phyloP scores from a whole-genome alignment of 2,797 vertebrate genomes.

The Luscinia megarhynchos region DNA sequence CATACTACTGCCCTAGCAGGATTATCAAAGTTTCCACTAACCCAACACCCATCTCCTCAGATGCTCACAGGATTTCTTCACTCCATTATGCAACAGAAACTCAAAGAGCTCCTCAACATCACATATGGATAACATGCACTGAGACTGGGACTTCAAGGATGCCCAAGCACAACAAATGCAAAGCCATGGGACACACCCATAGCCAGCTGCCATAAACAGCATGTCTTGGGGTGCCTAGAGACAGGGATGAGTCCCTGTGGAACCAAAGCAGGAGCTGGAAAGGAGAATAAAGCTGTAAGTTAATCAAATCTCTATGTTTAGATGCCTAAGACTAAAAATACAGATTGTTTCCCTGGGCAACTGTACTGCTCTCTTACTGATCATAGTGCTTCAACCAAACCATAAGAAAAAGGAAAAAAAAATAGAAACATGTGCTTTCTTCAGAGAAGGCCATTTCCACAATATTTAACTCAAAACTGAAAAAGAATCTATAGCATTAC shows the following conservation, averaged over 20 bases:
- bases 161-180: background rate
- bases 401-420: background rate
- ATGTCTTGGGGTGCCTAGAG: background rate
- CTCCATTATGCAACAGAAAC: background rate
- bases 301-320: background rate
- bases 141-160: background rate
- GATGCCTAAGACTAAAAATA: background rate
- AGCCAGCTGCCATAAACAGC: background rate
- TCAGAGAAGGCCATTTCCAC: background rate
- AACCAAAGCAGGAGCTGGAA: background rate
- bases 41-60: background rate
- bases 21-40: background rate
- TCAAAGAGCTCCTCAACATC: background rate
- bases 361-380: background rate
- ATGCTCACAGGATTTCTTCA: background rate
- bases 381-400: background rate
- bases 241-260: background rate
- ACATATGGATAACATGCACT: background rate
- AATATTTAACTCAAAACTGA: slow-evolving; percentile 6
- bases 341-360: background rate
- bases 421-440: background rate
- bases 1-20: background rate
- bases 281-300: background rate
- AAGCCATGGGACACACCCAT: accelerated
- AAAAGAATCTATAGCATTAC: background rate